Percentiles rank a stretch among this genome's conserved stretches.
phyloP scores from a whole-genome alignment of 2,888 invertebrate species.

The Zele albiditarsus region DNA sequence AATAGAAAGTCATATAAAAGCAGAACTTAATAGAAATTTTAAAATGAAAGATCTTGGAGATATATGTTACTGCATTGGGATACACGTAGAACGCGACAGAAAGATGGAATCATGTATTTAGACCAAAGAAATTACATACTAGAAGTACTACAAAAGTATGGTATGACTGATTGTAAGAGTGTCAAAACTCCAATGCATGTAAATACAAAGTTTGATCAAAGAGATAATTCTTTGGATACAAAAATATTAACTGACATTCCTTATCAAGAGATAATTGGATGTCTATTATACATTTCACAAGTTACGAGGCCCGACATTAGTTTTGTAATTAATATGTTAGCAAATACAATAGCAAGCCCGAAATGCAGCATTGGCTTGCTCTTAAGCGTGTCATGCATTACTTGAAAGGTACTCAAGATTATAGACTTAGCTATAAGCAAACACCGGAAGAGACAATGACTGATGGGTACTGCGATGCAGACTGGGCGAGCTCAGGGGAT shows the following conservation, averaged over 20 bases:
- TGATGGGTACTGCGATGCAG: constrained; percentile 54
- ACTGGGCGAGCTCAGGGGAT: constrained; percentile 53
- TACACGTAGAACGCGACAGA: constrained; percentile 45
- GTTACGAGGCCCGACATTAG: constrained; percentile 42
- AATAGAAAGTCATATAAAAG: constrained; percentile 26
- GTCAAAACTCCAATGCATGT: constrained; percentile 38
- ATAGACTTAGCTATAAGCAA: constrained; percentile 27
- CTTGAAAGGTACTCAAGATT: constrained; percentile 38
- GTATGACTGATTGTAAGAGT: constrained; percentile 39
- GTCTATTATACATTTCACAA: constrained; percentile 34
- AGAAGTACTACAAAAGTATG: constrained; percentile 34
- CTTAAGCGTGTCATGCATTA: constrained; percentile 44
- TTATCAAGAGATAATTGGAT: constrained; percentile 38
- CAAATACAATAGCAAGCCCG: constrained; percentile 31
- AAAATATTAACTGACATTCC: constrained; percentile 10
- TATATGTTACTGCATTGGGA: constrained; percentile 48
- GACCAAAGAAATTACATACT: constrained; percentile 49
- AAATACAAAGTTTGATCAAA: constrained; percentile 15
- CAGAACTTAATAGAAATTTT: constrained; percentile 40
- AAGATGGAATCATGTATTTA: constrained; percentile 34
- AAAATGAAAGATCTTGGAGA: constrained; percentile 52
- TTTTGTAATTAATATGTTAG: constrained; percentile 30
- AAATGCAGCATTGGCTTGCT: constrained; percentile 34
- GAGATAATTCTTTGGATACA: not conserved
- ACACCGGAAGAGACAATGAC: constrained; percentile 24